These are phyloP conservation scores for Drosophila murphyi DNA, from an alignment of 1,140 invertebrate genomes.

Conservation along the genomic window DNA sequence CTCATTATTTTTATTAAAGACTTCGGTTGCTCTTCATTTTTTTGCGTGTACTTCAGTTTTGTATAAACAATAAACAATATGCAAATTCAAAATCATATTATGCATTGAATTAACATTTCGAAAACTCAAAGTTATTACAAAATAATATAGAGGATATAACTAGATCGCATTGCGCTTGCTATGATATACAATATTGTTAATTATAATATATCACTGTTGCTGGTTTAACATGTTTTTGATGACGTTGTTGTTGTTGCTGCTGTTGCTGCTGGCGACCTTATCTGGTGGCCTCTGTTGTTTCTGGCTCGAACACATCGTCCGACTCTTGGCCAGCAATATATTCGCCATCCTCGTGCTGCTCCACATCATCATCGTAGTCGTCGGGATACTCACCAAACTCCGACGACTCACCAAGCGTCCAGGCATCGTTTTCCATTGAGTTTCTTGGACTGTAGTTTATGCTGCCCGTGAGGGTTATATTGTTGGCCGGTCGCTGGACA, in stretches of 20 bases:
- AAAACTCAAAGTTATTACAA: slow-evolving; percentile 29
- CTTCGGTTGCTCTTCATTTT: slow-evolving; percentile 37
- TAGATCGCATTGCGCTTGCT: slow-evolving; percentile 60
- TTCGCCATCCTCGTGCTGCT: slow-evolving; percentile 34
- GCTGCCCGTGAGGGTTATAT: slow-evolving; percentile 70
- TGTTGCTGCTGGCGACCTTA: slow-evolving; percentile 31
- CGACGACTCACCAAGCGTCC: slow-evolving; percentile 77
- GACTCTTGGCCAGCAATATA: slow-evolving; percentile 60
- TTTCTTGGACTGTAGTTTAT: slow-evolving; percentile 71
- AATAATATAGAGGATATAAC: slow-evolving; percentile 26
- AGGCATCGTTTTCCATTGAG: slow-evolving; percentile 77
- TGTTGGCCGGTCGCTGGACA: slow-evolving; percentile 67
- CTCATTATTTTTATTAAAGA: slow-evolving; percentile 55
- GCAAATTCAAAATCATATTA: slow-evolving; percentile 37
- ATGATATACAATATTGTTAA: slow-evolving; percentile 68
- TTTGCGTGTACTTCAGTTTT: slow-evolving; percentile 46
- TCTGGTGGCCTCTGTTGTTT: slow-evolving; percentile 47
- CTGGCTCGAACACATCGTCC: slow-evolving; percentile 69
- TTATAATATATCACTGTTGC: slow-evolving; percentile 78
- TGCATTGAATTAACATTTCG: neutral
- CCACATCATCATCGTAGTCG: slow-evolving; percentile 56
- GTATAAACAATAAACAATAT: slow-evolving; percentile 49
- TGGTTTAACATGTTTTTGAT: slow-evolving; percentile 43
- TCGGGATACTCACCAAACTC: slow-evolving; percentile 68
- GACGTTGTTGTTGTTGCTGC: slow-evolving; percentile 13